Evolutionary conservation across 1,140 invertebrate species (phyloP).

Genomic region (Sinonovacula constricta): DNA sequence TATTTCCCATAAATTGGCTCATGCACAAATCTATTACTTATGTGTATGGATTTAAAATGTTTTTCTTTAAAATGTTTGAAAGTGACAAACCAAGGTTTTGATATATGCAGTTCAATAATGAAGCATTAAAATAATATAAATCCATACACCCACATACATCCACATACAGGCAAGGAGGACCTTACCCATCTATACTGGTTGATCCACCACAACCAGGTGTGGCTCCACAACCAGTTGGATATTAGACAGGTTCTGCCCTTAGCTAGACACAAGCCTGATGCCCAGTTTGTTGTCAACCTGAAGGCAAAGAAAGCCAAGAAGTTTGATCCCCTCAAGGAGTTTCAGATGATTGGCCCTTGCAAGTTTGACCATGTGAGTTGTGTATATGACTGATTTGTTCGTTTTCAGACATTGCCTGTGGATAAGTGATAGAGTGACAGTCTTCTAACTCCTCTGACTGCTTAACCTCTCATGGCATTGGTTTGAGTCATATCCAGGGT

Average conservation of each 20-base stretch:
- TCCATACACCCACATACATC: no score
- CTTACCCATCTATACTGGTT: constrained; percentile 63
- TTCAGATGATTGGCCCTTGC: constrained; percentile 66
- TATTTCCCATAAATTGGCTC: no score
- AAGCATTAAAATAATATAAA: no score
- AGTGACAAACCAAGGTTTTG: no score
- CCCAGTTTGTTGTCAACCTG: constrained; percentile 58
- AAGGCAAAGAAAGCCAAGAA: constrained; percentile 15
- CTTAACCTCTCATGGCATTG: neutral
- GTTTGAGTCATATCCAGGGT: neutral
- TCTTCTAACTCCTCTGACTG: neutral
- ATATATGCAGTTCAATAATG: no score
- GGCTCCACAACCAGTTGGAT: constrained; percentile 72
- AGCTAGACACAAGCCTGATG: neutral
- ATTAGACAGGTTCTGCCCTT: constrained; percentile 59
- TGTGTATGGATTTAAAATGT: no score
- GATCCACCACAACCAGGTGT: constrained; percentile 67
- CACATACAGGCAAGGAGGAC: constrained; percentile 59
- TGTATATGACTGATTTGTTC: neutral
- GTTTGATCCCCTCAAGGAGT: constrained; percentile 67
- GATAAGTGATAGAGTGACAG: no score
- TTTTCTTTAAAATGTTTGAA: no score
- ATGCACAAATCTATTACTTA: no score
- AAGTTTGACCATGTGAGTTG: constrained; percentile 71
- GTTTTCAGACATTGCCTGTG: no score